A percentile compares a stretch with the other conserved stretches of the same genome.
Evolutionary conservation across 1,140 invertebrate genomes (phyloP).

Genomic region (Pentalonia nigronervosa): DNA sequence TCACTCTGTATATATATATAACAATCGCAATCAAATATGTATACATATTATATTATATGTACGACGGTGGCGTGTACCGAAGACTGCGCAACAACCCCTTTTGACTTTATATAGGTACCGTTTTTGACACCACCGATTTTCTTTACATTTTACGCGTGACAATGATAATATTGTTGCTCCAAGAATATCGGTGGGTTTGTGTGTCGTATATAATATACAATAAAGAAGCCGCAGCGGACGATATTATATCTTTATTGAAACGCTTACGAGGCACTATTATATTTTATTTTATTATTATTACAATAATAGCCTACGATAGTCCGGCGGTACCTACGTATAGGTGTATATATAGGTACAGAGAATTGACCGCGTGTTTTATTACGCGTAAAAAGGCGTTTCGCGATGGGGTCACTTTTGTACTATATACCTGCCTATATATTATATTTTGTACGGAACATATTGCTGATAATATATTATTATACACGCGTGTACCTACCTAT

Average conservation of each 20-base stretch:
- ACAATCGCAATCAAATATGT: background rate
- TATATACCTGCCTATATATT: background rate
- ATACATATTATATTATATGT: background rate
- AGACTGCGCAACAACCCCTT: slow-evolving; percentile 7
- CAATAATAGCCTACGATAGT: background rate
- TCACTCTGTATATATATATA: background rate
- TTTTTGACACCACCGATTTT: background rate
- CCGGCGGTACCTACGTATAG: too few species aligned
- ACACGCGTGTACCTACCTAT: background rate
- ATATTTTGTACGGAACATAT: background rate
- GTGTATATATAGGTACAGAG: background rate
- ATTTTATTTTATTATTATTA: background rate
- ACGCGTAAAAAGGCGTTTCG: slow-evolving; percentile 7
- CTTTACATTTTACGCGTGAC: background rate
- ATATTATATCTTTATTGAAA: slow-evolving; percentile 20
- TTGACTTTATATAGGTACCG: background rate
- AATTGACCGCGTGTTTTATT: slow-evolving; percentile 33
- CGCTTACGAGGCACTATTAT: slow-evolving; percentile 9
- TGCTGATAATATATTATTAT: background rate
- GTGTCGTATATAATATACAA: background rate
- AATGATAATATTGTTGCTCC: background rate
- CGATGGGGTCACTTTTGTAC: background rate
- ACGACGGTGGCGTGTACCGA: background rate
- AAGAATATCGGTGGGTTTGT: background rate
- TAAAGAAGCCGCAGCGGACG: background rate